Conservation (phyloP, 1,140 invertebrate genomes). For the Chironomus tepperi region DNA sequence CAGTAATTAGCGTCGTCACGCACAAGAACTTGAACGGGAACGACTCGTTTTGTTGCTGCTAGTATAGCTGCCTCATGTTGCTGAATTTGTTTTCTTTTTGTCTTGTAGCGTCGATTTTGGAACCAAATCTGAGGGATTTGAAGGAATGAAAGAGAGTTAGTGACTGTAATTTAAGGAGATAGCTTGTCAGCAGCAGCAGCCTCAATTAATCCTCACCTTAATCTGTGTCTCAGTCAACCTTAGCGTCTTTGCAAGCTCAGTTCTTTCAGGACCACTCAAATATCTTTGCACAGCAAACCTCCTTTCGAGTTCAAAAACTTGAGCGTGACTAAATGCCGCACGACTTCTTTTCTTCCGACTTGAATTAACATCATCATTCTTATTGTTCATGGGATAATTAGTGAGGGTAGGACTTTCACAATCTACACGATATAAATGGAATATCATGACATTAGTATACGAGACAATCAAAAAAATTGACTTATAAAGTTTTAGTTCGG, state of each 20-base stretch:
- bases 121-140: constrained; percentile 65
- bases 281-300: constrained; percentile 92
- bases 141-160: not conserved
- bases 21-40: constrained; percentile 81
- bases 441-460: not conserved
- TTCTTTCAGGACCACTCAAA: constrained; percentile 87
- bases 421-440: not conserved
- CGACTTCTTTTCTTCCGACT: constrained; percentile 80
- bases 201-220: constrained; percentile 35
- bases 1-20: constrained; percentile 58
- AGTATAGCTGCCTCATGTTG: constrained; percentile 56
- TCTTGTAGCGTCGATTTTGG: constrained; percentile 95
- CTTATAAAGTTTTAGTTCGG: not conserved
- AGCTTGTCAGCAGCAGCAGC: too few species aligned
- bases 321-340: constrained; percentile 91
- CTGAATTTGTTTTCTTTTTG: constrained; percentile 88
- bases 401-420: not conserved
- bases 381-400: not conserved
- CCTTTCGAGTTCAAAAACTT: constrained; percentile 88
- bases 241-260: constrained; percentile 80
- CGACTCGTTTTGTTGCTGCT: constrained; percentile 57
- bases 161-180: too few species aligned
- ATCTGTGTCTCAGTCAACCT: constrained; percentile 89
- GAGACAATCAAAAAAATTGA: constrained; percentile 21
- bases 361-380: constrained; percentile 1